Conservation (phyloP, 2,113 vertebrate species). For the Anser brachyrhynchus region DNA sequence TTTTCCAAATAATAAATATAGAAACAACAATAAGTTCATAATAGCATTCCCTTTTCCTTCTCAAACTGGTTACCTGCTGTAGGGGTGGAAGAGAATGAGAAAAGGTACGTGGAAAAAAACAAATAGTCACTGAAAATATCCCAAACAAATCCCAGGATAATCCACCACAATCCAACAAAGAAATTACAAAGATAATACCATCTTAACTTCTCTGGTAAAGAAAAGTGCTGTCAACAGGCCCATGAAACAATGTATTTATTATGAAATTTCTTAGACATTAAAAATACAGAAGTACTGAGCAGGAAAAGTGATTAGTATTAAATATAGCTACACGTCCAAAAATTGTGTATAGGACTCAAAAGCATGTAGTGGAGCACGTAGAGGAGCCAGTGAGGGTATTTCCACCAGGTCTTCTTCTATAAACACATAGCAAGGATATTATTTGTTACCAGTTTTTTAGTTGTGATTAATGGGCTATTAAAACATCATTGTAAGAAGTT, state of each 20-base stretch:
- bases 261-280: background rate
- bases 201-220: background rate
- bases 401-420: background rate
- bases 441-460: background rate
- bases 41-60: background rate
- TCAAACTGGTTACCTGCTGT: background rate
- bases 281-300: background rate
- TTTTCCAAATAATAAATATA: background rate
- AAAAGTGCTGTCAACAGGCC: background rate
- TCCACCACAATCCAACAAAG: background rate
- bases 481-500: background rate
- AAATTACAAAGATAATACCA: background rate
- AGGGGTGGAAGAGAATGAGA: background rate
- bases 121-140: background rate
- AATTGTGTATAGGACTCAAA: background rate
- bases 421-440: background rate
- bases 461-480: background rate
- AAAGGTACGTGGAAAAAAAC: background rate
- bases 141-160: conserved; percentile 2
- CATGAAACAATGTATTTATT: background rate
- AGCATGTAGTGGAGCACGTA: too few species aligned
- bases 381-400: background rate
- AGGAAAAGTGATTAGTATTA: background rate
- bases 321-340: background rate
- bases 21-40: background rate